Conservation (phyloP, 2,113 vertebrate species). For the Acanthisitta chloris region DNA sequence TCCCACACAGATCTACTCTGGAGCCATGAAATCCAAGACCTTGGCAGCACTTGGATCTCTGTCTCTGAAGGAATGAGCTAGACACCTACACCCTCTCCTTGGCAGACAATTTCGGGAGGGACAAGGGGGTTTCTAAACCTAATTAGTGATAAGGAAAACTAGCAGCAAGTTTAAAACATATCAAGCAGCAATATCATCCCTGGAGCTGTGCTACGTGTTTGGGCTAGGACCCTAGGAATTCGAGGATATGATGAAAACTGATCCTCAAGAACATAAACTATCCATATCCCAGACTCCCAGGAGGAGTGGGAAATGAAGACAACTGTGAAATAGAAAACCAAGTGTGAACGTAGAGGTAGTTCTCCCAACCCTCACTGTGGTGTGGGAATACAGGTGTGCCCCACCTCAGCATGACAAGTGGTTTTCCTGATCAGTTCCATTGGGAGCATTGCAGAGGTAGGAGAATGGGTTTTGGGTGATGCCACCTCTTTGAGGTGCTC, state of each 20-base stretch:
- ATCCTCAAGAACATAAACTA: no score
- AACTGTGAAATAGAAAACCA: not conserved
- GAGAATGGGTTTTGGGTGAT: not conserved
- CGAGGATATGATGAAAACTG: not conserved
- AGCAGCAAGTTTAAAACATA: not conserved
- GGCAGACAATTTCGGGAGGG: not conserved
- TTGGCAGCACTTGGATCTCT: not conserved
- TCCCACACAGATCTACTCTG: not conserved
- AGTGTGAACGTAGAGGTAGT: not conserved
- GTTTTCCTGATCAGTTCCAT: not conserved
- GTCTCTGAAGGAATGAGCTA: not conserved
- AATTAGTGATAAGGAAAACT: not conserved
- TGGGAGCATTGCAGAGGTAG: fast-evolving
- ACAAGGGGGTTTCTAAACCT: not conserved
- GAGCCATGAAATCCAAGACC: not conserved
- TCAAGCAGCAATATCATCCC: not conserved
- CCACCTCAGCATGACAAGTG: no score
- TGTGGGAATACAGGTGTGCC: not conserved
- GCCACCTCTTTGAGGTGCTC: not conserved
- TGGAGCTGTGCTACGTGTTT: fast-evolving
- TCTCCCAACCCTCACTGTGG: not conserved
- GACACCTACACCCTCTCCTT: not conserved
- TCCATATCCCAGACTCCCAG: not conserved
- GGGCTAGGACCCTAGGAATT: not conserved
- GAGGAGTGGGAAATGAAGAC: not conserved